Conservation (phyloP, 2,888 invertebrate genomes). For the Eupithecia inturbata region DNA sequence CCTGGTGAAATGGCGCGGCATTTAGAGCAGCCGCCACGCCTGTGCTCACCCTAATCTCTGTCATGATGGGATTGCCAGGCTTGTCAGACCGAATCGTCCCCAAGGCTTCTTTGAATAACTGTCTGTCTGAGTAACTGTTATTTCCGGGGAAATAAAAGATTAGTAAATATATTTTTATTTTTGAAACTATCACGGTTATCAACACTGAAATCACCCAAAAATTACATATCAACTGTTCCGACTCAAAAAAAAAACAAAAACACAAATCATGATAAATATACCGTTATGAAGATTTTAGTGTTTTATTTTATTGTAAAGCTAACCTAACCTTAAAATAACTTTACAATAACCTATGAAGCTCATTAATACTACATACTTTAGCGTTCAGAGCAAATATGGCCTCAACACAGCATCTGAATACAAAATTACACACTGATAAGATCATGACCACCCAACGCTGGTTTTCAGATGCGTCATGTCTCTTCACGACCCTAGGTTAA, state of each 20-base stretch:
- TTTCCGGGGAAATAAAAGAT: no score
- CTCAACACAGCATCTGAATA: not conserved
- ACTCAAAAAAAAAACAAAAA: not conserved
- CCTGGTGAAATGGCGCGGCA: constrained; percentile 78
- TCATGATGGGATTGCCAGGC: constrained; percentile 72
- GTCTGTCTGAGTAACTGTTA: no score
- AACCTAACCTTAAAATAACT: not conserved
- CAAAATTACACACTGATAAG: not conserved
- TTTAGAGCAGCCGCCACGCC: constrained; percentile 77
- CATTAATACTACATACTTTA: not conserved
- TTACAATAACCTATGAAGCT: not conserved
- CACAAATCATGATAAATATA: not conserved
- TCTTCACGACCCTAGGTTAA: constrained; percentile 23
- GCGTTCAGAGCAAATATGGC: not conserved
- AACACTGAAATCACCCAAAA: not conserved
- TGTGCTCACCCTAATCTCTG: constrained; percentile 78
- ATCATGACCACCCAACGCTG: not conserved
- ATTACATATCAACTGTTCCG: not conserved
- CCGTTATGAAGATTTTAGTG: not conserved
- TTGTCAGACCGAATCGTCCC: constrained; percentile 68
- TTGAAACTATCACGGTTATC: not conserved
- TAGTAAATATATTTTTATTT: not conserved
- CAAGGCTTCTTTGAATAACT: constrained; percentile 58
- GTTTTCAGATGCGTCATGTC: not conserved
- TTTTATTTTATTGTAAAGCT: not conserved